A percentile compares a stretch with the other conserved stretches of the same genome.
Evolutionary conservation across 2,113 vertebrate species (phyloP).

Genomic region (Brachionichthys hirsutus): DNA sequence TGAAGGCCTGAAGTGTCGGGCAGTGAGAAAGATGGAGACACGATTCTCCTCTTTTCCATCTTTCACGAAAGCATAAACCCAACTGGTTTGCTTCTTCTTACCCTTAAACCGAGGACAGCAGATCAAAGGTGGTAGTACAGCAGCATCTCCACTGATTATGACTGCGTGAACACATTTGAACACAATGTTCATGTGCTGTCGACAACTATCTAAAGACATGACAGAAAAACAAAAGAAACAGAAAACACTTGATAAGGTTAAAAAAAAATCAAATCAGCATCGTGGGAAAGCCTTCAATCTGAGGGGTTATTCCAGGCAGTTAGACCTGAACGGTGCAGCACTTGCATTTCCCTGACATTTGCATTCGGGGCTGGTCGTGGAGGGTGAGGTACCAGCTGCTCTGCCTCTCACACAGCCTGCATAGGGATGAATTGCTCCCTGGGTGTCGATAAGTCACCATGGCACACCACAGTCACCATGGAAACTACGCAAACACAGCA

Average conservation of each 20-base stretch:
- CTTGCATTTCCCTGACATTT: constrained; percentile 44
- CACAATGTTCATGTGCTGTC: constrained; percentile 13
- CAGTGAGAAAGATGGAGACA: not conserved
- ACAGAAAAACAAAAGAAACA: constrained; percentile 17
- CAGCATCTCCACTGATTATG: not conserved
- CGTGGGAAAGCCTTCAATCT: not conserved
- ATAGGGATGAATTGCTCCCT: constrained; percentile 66
- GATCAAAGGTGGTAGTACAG: constrained; percentile 11
- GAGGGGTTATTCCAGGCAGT: constrained; percentile 5
- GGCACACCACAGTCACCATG: constrained; percentile 68
- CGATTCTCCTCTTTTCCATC: constrained; percentile 4
- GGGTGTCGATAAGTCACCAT: constrained; percentile 70
- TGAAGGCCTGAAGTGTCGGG: not conserved
- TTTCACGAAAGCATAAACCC: constrained; percentile 6
- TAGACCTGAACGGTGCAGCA: constrained; percentile 13
- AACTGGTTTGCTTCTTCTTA: constrained; percentile 5
- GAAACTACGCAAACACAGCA: constrained; percentile 71
- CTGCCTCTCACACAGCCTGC: constrained; percentile 66
- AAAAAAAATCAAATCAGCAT: not conserved
- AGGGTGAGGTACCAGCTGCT: constrained; percentile 69
- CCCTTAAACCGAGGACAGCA: constrained; percentile 4
- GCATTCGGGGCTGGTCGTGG: constrained; percentile 63
- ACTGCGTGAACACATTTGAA: constrained; percentile 7
- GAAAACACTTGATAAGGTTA: constrained; percentile 2
- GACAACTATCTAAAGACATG: constrained; percentile 6